A percentile compares a stretch with the other conserved stretches of the same genome.
Evolutionary conservation across 2,113 vertebrate genomes (phyloP).

Genomic region (Fukomys damarensis): DNA sequence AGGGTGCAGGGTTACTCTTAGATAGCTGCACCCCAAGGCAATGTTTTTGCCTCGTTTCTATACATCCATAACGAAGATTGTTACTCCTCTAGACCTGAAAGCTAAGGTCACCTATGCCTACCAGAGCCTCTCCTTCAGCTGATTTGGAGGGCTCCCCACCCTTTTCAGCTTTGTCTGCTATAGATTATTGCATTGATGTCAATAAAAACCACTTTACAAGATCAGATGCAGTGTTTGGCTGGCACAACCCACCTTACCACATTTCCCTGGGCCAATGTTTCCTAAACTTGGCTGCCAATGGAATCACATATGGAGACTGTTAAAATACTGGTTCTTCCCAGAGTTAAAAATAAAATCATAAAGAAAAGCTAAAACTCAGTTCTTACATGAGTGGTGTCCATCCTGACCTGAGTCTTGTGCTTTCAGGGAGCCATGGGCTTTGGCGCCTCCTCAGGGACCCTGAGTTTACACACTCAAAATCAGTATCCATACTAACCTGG

Average conservation of each 20-base stretch:
- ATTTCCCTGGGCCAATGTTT: background rate
- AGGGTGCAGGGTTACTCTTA: background rate
- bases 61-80: background rate
- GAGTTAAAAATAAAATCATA: background rate
- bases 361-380: background rate
- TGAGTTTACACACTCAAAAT: background rate
- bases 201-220: background rate
- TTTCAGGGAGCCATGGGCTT: background rate
- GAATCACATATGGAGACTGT: background rate
- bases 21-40: background rate
- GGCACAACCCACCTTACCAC: background rate
- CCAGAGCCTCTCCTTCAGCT: background rate
- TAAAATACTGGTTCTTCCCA: background rate
- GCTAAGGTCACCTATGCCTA: background rate
- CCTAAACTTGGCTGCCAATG: background rate
- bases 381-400: background rate
- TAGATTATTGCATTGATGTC: background rate
- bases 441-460: background rate
- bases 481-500: background rate
- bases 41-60: background rate
- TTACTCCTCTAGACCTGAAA: background rate
- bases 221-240: background rate
- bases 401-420: constrained; percentile 50
- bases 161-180: background rate
- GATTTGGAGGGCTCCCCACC: background rate